These are phyloP conservation scores for Diarsia mendica DNA, from an alignment of 2,888 invertebrate species.

Conservation along the genomic window DNA sequence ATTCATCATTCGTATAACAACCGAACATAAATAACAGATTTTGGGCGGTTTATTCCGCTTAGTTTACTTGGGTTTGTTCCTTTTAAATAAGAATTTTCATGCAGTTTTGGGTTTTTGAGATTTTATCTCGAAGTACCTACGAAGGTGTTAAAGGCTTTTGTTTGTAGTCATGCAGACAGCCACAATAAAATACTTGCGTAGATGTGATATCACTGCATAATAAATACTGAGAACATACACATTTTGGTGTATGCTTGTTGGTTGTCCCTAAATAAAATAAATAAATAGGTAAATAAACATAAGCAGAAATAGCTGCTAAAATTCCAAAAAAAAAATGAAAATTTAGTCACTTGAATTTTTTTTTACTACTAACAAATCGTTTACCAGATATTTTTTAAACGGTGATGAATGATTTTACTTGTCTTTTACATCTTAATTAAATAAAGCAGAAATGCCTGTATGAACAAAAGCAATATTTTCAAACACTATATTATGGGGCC, in stretches of 20 bases:
- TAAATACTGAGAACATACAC: no score
- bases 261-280: no score
- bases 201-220: not conserved
- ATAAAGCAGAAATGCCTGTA: no score
- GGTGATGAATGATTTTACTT: no score
- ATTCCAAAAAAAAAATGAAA: not conserved
- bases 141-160: not conserved
- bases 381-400: not conserved
- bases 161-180: not conserved
- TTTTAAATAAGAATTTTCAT: constrained; percentile 22
- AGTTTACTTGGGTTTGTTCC: constrained; percentile 51
- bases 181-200: not conserved
- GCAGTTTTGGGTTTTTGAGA: constrained; percentile 12
- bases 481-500: no score
- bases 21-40: constrained; percentile 81
- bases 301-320: not conserved
- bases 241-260: no score
- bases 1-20: constrained; percentile 83
- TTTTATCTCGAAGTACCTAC: constrained; percentile 5
- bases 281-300: no score
- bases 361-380: no score
- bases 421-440: no score
- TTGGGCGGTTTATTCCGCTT: constrained; percentile 75
- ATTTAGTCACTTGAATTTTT: not conserved
- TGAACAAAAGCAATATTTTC: no score